Evolutionary conservation across 1,140 invertebrate genomes (phyloP), one percentile per base, ranked within the genome.

Genomic region (Druon quercuslanigerum): DNA sequence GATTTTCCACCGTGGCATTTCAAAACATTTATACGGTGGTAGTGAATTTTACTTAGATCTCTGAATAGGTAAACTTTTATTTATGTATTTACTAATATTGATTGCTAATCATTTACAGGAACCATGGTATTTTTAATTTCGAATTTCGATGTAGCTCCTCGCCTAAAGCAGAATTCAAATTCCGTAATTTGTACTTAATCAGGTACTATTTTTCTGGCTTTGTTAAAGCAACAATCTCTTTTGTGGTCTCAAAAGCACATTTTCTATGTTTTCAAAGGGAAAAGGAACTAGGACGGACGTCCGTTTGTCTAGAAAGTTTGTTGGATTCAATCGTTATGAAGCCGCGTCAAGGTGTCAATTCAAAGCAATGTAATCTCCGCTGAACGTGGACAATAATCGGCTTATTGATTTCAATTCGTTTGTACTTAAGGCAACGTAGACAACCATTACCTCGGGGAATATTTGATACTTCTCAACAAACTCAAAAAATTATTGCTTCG

Each of bases 391-490:
- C 77, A 87, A 88, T 88, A 88, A 88, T 88, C 87, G 83, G 84
- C 82, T 88, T 88, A 88, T 88, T 88, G 88, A 89, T 88, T 88
- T 88, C 79, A 82, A 84, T 82, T 87, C 77, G 82, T 79, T 71
- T 71, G 72, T 73, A 78, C 75, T 50, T 85, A 82, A 86, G 79
- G 78, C 75, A 60, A 72, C 71, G 51, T 82, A 54, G 71, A 83
- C 80, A 82, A 83, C 72, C 56, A 77, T 46, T 46, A 8, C 11
- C 40, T 46, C 40, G 9, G 4, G 40, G 40, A 46, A 46, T 46
- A 46, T 46, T 11, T 7, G 1, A 9, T 46, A 46, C 4, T 11
- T 46, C 7, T 46, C 40, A 46, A 11, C 6, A 9, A 46, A 11
- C 0, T 46, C 0, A 46, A 46, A 46, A 9, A 46, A 46, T 46